Evolutionary conservation across 2,113 vertebrate species (phyloP), one percentile per base, ranked within the genome.

Genomic region (Oncorhynchus mykiss): DNA sequence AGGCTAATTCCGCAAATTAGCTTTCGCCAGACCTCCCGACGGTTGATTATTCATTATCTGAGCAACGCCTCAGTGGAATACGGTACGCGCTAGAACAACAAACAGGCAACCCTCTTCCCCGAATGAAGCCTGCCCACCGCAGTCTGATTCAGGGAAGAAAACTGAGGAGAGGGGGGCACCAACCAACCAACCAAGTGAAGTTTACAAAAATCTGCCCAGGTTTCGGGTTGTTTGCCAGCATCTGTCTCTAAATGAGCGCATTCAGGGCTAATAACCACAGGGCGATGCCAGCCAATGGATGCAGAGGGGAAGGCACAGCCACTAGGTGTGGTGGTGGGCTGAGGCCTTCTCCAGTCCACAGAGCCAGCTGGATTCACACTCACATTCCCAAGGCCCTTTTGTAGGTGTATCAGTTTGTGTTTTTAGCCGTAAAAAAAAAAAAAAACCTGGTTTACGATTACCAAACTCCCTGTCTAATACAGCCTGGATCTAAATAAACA

Each of bases 1-100:
- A 75, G 59, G 68, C 57, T 14, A 74, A 79, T 75, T 75, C 78
- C n/a, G 9, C 70, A 57, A 72, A 78, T 78, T 51, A 67, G 51
- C 70, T 72, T 71, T 78, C 62, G 67, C 72, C 59, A 59, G 62
- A 48, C 73, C 5, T 45, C 45, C 34, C 20, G 8, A 34, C 5
- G 70, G 49, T 18, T 51, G 60, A 60, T 67, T 45, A 68, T 67
- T 68, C 73, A 29, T 45, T 72, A 75, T 34, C 73, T 2, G n/a
- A 64, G 27, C 73, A 75, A 73, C 27, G 70, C 68, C 70, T 73
- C 51, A 59, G 60, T 60, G 62, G 34, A 68, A 64, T 59, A 48
- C 73, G 64, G 68, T 51, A n/a, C 74, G 66, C 16, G 27, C 48
- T 67, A 20, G 16, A 80, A 80, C 70, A 75, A 75, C 62, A 74